Percentiles rank a stretch among this genome's conserved stretches.
Evolutionary conservation across 2,797 vertebrate species (phyloP).

Genomic region (Cottoperca gobio): DNA sequence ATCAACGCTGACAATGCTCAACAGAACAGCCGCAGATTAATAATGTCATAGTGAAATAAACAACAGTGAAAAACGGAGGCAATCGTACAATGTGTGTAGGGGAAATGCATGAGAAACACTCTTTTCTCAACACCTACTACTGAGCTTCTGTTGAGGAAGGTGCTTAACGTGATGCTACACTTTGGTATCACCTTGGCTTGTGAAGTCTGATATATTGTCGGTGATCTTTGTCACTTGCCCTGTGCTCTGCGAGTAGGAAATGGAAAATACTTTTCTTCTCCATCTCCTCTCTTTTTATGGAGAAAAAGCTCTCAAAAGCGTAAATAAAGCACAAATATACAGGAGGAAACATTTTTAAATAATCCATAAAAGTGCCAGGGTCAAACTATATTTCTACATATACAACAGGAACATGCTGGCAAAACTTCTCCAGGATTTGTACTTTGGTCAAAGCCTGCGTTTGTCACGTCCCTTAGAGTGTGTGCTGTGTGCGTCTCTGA

Average conservation of each 20-base stretch:
- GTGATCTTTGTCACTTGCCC: conserved; percentile 24
- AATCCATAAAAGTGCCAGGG: too few species aligned
- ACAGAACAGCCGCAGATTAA: conserved; percentile 4
- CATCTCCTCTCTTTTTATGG: conserved; percentile 7
- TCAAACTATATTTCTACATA: too few species aligned
- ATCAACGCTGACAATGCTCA: conserved; percentile 32
- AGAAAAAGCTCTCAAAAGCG: background rate
- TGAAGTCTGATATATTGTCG: conserved; percentile 40
- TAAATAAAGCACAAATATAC: conserved; percentile 24
- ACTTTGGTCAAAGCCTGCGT: background rate
- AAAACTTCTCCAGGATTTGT: background rate
- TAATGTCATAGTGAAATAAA: conserved; percentile 12
- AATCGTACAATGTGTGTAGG: conserved; percentile 6
- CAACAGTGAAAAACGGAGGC: background rate
- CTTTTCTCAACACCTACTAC: conserved; percentile 14
- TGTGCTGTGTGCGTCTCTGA: too few species aligned
- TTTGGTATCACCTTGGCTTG: conserved; percentile 24
- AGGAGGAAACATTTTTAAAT: background rate
- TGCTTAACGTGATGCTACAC: conserved; percentile 16
- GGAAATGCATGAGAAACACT: conserved; percentile 11
- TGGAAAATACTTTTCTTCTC: conserved; percentile 11
- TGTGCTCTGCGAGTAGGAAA: conserved; percentile 13
- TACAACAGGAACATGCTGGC: background rate
- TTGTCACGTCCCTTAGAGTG: background rate
- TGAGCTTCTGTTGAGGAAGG: conserved; percentile 28